Percentiles rank a stretch among this genome's conserved stretches.
These are phyloP conservation scores for Gadus chalcogrammus DNA, from an alignment of 2,113 vertebrate genomes.

Conservation along the genomic window DNA sequence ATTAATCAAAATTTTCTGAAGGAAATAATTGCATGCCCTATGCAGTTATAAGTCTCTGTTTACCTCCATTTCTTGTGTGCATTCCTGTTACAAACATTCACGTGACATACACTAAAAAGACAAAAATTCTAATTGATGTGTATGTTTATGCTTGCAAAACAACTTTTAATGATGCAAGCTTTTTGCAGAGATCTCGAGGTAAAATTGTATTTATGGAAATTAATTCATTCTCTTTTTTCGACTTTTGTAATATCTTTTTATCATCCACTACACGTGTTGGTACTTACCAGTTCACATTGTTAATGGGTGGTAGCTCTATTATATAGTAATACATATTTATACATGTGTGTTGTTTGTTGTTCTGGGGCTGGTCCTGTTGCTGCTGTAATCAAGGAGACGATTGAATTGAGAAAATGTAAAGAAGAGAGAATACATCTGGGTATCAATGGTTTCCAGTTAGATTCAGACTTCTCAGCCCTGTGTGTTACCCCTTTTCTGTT, in stretches of 20 bases:
- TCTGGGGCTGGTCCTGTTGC: too few relatives aligned
- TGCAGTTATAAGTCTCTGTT: slow-evolving; percentile 48
- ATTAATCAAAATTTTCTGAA: slow-evolving; percentile 18
- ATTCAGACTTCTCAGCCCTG: too few relatives aligned
- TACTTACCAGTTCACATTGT: slow-evolving; percentile 45
- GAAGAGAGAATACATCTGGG: too few relatives aligned
- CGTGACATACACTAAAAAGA: slow-evolving; percentile 36
- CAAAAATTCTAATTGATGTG: slow-evolving; percentile 31
- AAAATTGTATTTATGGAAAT: slow-evolving; percentile 55
- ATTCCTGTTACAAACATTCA: slow-evolving; percentile 21
- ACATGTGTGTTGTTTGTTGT: not conserved
- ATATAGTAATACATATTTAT: slow-evolving; percentile 51
- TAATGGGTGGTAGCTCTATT: slow-evolving; percentile 35
- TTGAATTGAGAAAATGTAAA: too few relatives aligned
- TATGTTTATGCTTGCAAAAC: slow-evolving; percentile 23
- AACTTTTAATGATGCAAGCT: slow-evolving; percentile 42
- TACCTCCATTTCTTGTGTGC: slow-evolving; percentile 50
- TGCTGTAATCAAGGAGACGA: too few relatives aligned
- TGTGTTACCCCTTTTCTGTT: too few relatives aligned
- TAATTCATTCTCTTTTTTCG: slow-evolving; percentile 63
- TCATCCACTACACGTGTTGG: slow-evolving; percentile 43
- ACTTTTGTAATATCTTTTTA: slow-evolving; percentile 67
- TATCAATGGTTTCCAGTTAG: too few relatives aligned
- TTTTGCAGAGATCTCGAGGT: not conserved
- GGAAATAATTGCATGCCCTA: slow-evolving; percentile 52